Conservation (phyloP, 2,113 vertebrate species). For the Athene cunicularia region DNA sequence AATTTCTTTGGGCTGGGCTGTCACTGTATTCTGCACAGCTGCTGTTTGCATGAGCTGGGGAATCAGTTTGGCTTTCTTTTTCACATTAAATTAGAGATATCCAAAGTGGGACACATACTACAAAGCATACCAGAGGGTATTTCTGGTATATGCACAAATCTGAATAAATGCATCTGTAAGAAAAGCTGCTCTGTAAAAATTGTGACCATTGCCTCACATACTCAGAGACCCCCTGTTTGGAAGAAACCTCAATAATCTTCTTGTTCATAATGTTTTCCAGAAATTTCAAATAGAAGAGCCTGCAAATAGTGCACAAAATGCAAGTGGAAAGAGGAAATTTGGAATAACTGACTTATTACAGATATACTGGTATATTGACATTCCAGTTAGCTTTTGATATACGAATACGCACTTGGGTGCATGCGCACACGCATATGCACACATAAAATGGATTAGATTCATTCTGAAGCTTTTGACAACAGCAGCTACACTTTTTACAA, state of each 20-base stretch:
- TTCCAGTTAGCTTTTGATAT: neutral
- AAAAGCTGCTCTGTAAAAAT: neutral
- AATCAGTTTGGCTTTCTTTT: neutral
- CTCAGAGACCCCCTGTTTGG: rapidly evolving
- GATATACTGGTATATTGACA: neutral
- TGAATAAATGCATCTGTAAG: neutral
- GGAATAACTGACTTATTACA: neutral
- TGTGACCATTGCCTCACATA: neutral
- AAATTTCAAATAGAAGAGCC: neutral
- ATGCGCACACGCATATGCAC: neutral
- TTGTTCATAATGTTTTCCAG: neutral
- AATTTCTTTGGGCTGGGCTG: neutral
- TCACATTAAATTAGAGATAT: neutral
- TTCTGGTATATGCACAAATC: neutral
- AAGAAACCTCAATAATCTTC: neutral
- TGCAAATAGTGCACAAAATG: neutral
- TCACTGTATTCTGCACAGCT: neutral
- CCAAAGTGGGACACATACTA: neutral
- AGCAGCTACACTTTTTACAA: neutral
- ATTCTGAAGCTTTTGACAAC: neutral
- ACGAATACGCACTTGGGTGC: neutral
- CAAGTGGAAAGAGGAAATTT: neutral
- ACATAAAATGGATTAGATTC: neutral
- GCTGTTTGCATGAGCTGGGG: neutral
- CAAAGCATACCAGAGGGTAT: rapidly evolving